phyloP scores from a whole-genome alignment of 2,113 vertebrate genomes.

The Sclerurus mexicanus region DNA sequence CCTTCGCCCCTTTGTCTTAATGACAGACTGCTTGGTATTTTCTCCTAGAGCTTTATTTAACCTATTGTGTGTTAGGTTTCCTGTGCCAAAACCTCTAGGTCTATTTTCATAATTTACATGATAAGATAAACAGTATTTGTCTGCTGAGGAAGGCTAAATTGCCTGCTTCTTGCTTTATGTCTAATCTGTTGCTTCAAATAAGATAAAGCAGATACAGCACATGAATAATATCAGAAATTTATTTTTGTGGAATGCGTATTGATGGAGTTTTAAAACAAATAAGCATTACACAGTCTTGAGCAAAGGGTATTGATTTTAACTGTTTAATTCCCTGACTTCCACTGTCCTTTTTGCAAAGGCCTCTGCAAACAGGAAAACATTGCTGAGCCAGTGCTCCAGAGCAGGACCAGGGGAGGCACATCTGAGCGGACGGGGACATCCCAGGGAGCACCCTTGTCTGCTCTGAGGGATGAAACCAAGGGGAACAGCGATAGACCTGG shows the following conservation, averaged over 20 bases:
- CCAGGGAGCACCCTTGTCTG: neutral
- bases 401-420: neutral
- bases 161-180: neutral
- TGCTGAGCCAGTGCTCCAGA: neutral
- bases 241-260: neutral
- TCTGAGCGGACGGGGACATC: neutral
- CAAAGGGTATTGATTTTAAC: neutral
- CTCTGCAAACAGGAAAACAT: neutral
- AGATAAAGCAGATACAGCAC: neutral
- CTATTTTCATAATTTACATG: constrained; percentile 34
- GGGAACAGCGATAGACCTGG: neutral
- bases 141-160: constrained; percentile 16
- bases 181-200: neutral
- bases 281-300: neutral
- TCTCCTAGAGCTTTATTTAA: constrained; percentile 32
- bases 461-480: neutral
- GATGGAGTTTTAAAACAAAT: neutral
- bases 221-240: neutral
- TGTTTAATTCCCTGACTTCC: neutral
- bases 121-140: constrained; percentile 45
- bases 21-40: neutral
- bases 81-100: neutral
- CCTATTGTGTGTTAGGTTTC: neutral
- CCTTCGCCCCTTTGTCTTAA: neutral
- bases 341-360: neutral